A percentile compares a stretch with the other conserved stretches of the same genome.
phyloP scores from a whole-genome alignment of 2,113 vertebrate genomes.

The Atractosteus spatula region DNA sequence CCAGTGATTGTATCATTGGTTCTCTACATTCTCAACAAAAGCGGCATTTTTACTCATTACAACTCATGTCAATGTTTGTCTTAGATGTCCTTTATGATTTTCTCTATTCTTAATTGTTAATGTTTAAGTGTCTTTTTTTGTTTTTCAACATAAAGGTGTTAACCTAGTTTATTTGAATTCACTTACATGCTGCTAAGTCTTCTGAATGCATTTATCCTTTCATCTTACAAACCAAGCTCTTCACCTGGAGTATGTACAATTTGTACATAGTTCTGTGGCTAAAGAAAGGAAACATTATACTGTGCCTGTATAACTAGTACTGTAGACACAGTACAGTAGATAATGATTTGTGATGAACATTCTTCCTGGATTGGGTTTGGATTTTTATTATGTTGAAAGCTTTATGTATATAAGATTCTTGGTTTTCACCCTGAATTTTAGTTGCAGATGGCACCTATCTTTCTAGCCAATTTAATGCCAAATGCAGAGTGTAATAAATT shows the following conservation, averaged over 20 bases:
- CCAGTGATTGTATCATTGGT: background rate
- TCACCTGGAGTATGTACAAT: slow-evolving; percentile 54
- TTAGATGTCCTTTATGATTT: background rate
- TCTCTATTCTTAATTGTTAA: background rate
- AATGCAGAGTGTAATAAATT: slow-evolving; percentile 49
- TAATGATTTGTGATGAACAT: slow-evolving; percentile 60
- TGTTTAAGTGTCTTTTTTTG: slow-evolving; percentile 42
- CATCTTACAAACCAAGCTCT: slow-evolving; percentile 37
- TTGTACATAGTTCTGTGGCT: slow-evolving; percentile 71
- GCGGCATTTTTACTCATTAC: background rate
- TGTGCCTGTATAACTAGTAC: slow-evolving; percentile 63
- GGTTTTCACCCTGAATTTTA: slow-evolving; percentile 44
- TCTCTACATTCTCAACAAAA: background rate
- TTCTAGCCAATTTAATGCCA: slow-evolving; percentile 70
- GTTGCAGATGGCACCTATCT: slow-evolving; percentile 44
- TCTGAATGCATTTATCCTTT: slow-evolving; percentile 22
- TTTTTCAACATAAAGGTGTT: slow-evolving; percentile 45
- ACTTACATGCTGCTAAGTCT: slow-evolving; percentile 70
- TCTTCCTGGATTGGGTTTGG: slow-evolving; percentile 63
- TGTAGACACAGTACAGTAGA: slow-evolving; percentile 61
- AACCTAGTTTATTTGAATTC: slow-evolving; percentile 61
- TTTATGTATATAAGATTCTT: slow-evolving; percentile 64
- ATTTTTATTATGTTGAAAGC: slow-evolving; percentile 62
- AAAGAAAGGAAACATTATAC: slow-evolving; percentile 61
- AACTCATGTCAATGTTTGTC: slow-evolving; percentile 3